A percentile compares a stretch with the other conserved stretches of the same genome.
Conservation (phyloP, 2,113 vertebrate species). For the Morone saxatilis region DNA sequence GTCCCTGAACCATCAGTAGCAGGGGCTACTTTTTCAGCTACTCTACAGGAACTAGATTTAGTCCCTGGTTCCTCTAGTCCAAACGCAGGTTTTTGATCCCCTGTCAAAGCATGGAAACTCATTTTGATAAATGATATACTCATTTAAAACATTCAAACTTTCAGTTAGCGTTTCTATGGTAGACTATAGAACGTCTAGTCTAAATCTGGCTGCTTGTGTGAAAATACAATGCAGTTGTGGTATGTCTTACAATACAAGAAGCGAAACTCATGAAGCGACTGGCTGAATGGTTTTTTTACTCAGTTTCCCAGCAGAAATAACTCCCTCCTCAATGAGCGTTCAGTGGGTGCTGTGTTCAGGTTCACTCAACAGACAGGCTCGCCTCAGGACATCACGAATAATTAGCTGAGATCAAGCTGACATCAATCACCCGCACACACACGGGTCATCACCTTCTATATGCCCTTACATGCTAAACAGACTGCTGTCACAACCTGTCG, state of each 20-base stretch:
- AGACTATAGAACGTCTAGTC: not conserved
- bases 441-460: conserved; percentile 67
- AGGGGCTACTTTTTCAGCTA: too few relatives aligned
- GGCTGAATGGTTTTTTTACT: not conserved
- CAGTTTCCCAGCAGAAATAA: conserved; percentile 28
- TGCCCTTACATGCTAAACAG: conserved; percentile 80
- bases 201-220: not conserved
- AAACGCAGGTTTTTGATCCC: not conserved
- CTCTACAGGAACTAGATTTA: not conserved
- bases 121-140: not conserved
- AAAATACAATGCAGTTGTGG: not conserved
- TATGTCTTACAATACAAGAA: not conserved
- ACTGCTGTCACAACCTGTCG: conserved; percentile 68
- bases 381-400: conserved; percentile 77
- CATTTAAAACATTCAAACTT: not conserved
- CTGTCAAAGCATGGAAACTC: not conserved
- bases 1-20: not conserved
- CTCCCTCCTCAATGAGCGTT: not conserved
- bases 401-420: conserved; percentile 70
- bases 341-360: conserved; percentile 49
- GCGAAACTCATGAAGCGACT: not conserved
- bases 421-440: conserved; percentile 70
- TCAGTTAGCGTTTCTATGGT: not conserved
- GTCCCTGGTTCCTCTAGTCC: not conserved
- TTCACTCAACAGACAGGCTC: conserved; percentile 62